Percentiles rank a stretch among this genome's conserved stretches.
These are phyloP conservation scores for Tyto alba DNA, from an alignment of 2,113 vertebrate species.

Conservation along the genomic window DNA sequence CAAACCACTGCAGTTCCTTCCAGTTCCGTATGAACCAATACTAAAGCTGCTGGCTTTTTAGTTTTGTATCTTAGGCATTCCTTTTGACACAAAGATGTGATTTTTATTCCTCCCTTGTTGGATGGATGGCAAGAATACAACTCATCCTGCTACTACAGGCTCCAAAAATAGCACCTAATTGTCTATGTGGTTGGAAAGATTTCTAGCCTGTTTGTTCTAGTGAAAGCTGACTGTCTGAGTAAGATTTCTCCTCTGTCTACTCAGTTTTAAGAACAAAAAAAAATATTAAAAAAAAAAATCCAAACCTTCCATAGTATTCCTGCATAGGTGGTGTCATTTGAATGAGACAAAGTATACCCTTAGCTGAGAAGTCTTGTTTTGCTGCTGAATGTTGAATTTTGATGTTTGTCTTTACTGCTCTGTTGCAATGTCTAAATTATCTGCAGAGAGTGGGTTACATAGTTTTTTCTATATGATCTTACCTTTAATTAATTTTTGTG, in stretches of 20 bases:
- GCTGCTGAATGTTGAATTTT: not conserved
- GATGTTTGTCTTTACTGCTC: slow-evolving; percentile 29
- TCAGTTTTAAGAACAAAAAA: not conserved
- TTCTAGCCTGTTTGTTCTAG: slow-evolving; percentile 12
- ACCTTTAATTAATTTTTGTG: not conserved
- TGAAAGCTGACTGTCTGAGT: not conserved
- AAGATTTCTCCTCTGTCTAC: not conserved
- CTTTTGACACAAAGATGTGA: not conserved
- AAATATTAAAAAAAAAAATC: not conserved
- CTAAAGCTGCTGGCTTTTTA: not conserved
- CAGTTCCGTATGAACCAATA: not conserved
- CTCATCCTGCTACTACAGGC: not conserved
- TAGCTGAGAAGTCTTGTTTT: slow-evolving; percentile 6
- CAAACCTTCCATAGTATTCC: not conserved
- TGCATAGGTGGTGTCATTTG: not conserved
- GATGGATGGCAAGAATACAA: not conserved
- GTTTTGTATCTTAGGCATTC: not conserved
- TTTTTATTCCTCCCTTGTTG: not conserved
- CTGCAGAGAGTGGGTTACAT: not conserved
- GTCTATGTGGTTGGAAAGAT: not conserved
- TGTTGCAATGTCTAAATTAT: slow-evolving; percentile 12
- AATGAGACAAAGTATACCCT: not conserved
- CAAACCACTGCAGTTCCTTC: not conserved
- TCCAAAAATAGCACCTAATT: slow-evolving; percentile 25
- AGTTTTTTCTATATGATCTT: not conserved